phyloP scores from a whole-genome alignment of 2,113 vertebrate species.

The Grantiella picta region DNA sequence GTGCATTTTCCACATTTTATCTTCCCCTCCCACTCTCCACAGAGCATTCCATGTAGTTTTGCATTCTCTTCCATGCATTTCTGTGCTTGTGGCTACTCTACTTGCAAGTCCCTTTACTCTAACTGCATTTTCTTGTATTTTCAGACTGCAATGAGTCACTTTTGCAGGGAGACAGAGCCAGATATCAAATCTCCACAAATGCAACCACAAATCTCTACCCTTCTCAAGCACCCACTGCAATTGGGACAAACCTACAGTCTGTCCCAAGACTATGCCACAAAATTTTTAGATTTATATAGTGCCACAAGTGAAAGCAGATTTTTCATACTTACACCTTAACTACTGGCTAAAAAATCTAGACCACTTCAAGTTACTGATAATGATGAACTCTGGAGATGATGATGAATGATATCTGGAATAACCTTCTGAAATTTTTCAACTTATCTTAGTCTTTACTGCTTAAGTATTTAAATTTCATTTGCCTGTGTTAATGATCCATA shows the following conservation, averaged over 20 bases:
- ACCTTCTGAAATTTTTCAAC: background rate
- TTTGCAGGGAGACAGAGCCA: background rate
- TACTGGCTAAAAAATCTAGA: background rate
- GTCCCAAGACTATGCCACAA: background rate
- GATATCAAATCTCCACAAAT: background rate
- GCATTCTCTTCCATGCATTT: background rate
- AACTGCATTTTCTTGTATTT: background rate
- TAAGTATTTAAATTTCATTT: background rate
- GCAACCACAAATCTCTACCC: background rate
- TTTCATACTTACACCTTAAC: background rate
- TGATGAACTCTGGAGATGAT: background rate
- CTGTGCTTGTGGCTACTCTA: background rate
- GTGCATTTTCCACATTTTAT: background rate
- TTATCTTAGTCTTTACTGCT: background rate
- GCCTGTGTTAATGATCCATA: background rate
- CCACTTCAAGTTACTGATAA: background rate
- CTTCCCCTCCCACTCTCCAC: background rate
- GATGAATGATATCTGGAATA: background rate
- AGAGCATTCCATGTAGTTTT: background rate
- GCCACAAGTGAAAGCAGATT: rapidly evolving
- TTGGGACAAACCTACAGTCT: rapidly evolving
- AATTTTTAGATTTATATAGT: background rate
- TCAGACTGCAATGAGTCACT: background rate
- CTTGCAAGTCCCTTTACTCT: background rate
- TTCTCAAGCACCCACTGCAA: background rate